Conservation (phyloP, 2,888 invertebrate species). For the Camponotus fellah region DNA sequence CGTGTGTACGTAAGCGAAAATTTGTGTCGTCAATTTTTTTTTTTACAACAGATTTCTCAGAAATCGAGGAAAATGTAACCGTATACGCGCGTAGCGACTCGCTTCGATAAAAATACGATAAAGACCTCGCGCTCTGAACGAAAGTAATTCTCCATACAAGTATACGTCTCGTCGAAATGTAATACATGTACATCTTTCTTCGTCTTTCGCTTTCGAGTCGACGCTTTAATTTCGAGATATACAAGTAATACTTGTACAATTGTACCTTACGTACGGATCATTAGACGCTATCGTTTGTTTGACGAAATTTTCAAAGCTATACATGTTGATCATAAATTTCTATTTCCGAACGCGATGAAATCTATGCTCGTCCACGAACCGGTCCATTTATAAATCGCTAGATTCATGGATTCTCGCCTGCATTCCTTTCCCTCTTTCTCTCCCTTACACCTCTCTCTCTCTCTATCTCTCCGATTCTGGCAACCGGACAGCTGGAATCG, state of each 20-base stretch:
- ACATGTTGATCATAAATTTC: neutral
- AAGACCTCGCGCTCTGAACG: neutral
- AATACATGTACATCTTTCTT: neutral
- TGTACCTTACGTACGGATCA: neutral
- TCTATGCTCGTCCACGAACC: neutral
- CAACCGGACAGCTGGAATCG: neutral
- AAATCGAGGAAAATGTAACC: neutral
- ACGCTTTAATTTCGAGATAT: neutral
- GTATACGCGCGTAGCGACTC: neutral
- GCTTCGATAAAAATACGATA: neutral
- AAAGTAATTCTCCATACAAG: neutral
- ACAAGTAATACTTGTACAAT: neutral
- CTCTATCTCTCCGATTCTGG: constrained; percentile 13
- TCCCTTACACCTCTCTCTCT: constrained; percentile 4
- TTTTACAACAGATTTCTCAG: neutral
- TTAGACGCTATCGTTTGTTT: neutral
- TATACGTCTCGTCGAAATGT: no score
- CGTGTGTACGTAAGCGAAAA: neutral
- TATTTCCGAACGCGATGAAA: constrained; percentile 5
- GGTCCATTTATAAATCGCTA: constrained; percentile 26
- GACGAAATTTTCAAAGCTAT: neutral
- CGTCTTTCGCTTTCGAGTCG: neutral
- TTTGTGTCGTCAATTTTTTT: neutral
- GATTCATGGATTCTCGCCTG: constrained; percentile 22
- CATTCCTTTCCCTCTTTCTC: neutral